Evolutionary conservation across 2,113 vertebrate genomes (phyloP).

Genomic region (Dendrocopos noguchii): DNA sequence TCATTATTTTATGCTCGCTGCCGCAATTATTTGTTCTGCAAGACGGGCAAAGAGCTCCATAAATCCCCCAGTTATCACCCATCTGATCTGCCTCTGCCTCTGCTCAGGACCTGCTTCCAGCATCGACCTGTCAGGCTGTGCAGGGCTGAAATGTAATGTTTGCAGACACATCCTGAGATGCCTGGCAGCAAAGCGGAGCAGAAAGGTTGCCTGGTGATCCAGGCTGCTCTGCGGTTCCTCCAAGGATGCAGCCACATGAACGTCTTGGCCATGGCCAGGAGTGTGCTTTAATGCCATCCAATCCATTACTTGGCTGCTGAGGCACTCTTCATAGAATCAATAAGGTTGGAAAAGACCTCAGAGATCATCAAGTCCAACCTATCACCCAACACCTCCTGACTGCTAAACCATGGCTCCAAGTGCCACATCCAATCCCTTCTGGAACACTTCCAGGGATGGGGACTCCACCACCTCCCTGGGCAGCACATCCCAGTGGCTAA

Average conservation of each 20-base stretch:
- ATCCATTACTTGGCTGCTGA: no score
- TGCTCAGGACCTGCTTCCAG: background rate
- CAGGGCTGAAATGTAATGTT: background rate
- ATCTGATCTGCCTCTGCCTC: background rate
- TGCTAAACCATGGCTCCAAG: no score
- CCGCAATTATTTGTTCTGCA: background rate
- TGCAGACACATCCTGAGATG: conserved; percentile 31
- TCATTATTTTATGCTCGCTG: conserved; percentile 22
- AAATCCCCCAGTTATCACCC: conserved; percentile 26
- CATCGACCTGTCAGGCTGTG: background rate
- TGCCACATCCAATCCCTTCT: no score
- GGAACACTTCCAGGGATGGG: no score
- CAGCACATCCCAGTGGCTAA: no score
- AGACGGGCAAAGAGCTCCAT: background rate
- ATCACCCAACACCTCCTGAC: no score
- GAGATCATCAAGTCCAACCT: no score
- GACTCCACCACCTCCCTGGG: no score
- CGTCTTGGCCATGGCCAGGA: no score
- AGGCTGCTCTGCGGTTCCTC: background rate
- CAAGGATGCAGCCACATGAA: background rate
- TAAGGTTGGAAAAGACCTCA: no score
- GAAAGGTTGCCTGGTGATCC: background rate
- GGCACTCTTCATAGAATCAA: no score
- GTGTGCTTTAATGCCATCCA: no score
- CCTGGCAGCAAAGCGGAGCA: background rate